phyloP scores from a whole-genome alignment of 2,888 invertebrate species.

The Tanytarsus gracilentus region DNA sequence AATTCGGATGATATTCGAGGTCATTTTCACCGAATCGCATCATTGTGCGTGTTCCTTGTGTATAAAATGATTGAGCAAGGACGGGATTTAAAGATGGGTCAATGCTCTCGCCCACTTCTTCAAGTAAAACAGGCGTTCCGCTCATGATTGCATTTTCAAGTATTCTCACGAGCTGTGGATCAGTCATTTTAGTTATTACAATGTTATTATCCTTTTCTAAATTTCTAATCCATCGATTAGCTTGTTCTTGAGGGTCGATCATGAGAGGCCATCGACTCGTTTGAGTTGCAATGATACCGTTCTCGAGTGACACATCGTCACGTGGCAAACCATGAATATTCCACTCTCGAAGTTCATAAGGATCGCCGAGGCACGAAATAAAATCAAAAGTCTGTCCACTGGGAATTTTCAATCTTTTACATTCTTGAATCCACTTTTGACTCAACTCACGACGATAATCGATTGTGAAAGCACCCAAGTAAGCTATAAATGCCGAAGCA shows the following conservation, averaged over 20 bases:
- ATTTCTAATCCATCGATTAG: constrained; percentile 84
- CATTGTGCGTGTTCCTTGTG: constrained; percentile 65
- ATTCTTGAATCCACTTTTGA: constrained; percentile 57
- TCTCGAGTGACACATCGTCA: constrained; percentile 82
- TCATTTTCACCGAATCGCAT: constrained; percentile 79
- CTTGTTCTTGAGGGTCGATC: constrained; percentile 93
- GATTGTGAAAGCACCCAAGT: constrained; percentile 81
- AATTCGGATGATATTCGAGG: constrained; percentile 81
- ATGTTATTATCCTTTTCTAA: constrained; percentile 71
- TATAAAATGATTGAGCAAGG: constrained; percentile 65
- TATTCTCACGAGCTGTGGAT: constrained; percentile 61
- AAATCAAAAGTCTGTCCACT: constrained; percentile 61
- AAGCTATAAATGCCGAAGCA: constrained; percentile 80
- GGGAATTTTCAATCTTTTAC: constrained; percentile 57
- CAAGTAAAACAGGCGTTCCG: constrained; percentile 77
- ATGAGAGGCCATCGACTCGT: constrained; percentile 81
- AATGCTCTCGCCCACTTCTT: constrained; percentile 78
- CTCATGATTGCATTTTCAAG: constrained; percentile 75
- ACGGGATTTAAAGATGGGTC: constrained; percentile 82
- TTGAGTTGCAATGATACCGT: constrained; percentile 79
- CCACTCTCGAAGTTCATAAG: constrained; percentile 83
- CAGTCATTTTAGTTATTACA: constrained; percentile 69
- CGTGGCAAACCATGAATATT: constrained; percentile 80
- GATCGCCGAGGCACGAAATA: constrained; percentile 64
- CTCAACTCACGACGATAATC: constrained; percentile 60